Conservation (phyloP, 2,113 vertebrate species). For the Rafetus swinhoei region DNA sequence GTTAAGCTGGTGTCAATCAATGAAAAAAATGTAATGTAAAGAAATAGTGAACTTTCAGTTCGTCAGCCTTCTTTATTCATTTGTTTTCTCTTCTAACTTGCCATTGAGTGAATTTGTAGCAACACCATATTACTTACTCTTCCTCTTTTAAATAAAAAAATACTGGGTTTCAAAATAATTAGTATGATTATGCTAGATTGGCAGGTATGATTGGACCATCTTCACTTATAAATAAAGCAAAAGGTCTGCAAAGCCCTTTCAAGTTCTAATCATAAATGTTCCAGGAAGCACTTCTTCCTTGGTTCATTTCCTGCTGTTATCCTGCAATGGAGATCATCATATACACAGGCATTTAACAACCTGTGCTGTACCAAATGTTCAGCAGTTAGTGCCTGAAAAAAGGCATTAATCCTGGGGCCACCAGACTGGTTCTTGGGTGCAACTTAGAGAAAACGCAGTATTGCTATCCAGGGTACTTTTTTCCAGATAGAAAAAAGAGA, state of each 20-base stretch:
- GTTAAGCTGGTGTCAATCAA: background rate
- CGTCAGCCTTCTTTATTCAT: background rate
- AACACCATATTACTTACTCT: background rate
- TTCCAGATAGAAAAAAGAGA: too few relatives aligned
- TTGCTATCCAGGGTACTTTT: background rate
- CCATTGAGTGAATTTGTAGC: background rate
- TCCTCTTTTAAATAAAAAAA: background rate
- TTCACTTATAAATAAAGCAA: slow-evolving; percentile 4
- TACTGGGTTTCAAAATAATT: background rate
- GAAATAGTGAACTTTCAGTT: background rate
- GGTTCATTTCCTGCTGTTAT: background rate
- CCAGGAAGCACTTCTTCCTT: background rate
- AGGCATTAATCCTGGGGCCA: background rate
- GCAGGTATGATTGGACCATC: background rate
- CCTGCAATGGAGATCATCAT: background rate
- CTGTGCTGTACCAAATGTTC: background rate
- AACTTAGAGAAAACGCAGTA: background rate
- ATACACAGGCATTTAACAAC: background rate
- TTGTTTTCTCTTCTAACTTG: background rate
- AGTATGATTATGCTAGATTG: background rate
- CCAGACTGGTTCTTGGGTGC: background rate
- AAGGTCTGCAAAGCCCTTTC: background rate
- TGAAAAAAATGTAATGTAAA: background rate
- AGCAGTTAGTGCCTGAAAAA: background rate
- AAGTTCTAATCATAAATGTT: background rate